Percentiles rank a stretch among this genome's conserved stretches.
Conservation (phyloP, 2,797 vertebrate species). For the Alectoris magna region DNA sequence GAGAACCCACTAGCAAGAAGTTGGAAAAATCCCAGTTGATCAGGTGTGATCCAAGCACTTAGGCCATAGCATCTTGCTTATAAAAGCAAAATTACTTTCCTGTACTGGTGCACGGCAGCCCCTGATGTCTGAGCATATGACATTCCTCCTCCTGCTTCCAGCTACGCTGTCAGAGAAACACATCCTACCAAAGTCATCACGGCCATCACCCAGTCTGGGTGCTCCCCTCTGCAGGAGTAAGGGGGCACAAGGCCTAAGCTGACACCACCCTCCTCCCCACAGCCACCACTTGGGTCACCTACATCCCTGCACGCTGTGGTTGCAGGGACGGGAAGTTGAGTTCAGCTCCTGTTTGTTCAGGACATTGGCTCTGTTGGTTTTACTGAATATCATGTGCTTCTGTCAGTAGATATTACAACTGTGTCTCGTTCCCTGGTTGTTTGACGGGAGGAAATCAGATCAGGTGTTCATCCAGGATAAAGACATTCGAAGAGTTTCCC, state of each 20-base stretch:
- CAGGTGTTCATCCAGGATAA: constrained; percentile 87
- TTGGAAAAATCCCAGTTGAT: not conserved
- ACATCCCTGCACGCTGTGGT: not conserved
- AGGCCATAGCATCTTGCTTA: not conserved
- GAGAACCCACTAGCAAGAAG: not conserved
- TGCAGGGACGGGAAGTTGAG: not conserved
- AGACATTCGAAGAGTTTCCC: constrained; percentile 95
- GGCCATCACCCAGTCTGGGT: not conserved
- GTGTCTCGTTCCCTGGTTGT: constrained; percentile 91
- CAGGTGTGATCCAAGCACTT: not conserved
- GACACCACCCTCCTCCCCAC: not conserved
- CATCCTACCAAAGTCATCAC: not conserved
- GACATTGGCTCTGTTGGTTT: not conserved
- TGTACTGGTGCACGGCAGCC: not conserved
- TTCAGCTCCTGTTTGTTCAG: not conserved
- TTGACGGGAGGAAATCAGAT: constrained; percentile 87
- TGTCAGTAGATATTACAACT: constrained; percentile 93
- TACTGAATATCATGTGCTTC: not conserved
- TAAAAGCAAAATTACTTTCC: not conserved
- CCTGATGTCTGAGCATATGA: not conserved
- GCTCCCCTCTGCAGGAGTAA: not conserved
- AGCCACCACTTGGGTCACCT: not conserved
- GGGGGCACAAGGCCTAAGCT: not conserved
- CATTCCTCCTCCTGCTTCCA: not conserved
- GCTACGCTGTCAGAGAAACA: not conserved